These are phyloP conservation scores for Osmerus mordax DNA, from an alignment of 2,113 vertebrate species.

Conservation along the genomic window DNA sequence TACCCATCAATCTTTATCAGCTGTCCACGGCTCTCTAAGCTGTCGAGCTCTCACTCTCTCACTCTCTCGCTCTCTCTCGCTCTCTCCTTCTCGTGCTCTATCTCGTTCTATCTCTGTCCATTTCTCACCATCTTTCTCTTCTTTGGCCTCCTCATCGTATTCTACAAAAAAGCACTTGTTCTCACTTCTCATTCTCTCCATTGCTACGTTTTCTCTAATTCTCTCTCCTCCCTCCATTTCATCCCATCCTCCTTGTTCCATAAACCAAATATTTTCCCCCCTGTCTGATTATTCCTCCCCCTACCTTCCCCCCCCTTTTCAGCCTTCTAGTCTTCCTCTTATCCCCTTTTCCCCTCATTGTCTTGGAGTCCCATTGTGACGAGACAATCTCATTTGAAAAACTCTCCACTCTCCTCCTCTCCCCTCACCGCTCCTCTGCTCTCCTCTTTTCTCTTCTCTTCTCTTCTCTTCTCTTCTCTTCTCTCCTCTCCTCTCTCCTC, in stretches of 20 bases:
- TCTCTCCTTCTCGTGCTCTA: conserved; percentile 13
- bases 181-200: conserved; percentile 2
- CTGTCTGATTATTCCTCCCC: background rate
- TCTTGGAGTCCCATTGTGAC: background rate
- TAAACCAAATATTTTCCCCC: background rate
- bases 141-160: conserved; percentile 4
- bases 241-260: background rate
- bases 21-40: conserved; percentile 49
- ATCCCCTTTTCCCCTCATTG: background rate
- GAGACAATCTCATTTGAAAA: background rate
- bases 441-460: background rate
- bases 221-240: background rate
- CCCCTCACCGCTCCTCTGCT: background rate
- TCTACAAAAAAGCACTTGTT: conserved; percentile 7
- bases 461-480: too few species aligned
- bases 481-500: too few species aligned
- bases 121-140: conserved; percentile 30
- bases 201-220: background rate
- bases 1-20: conserved; percentile 68
- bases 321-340: background rate
- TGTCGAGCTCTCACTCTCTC: conserved; percentile 31
- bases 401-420: background rate
- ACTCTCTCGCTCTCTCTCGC: background rate
- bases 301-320: background rate
- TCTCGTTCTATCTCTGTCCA: conserved; percentile 1